A percentile compares a stretch with the other conserved stretches of the same genome.
Conservation (phyloP, 1,140 invertebrate genomes). For the Leptopilina clavipes region DNA sequence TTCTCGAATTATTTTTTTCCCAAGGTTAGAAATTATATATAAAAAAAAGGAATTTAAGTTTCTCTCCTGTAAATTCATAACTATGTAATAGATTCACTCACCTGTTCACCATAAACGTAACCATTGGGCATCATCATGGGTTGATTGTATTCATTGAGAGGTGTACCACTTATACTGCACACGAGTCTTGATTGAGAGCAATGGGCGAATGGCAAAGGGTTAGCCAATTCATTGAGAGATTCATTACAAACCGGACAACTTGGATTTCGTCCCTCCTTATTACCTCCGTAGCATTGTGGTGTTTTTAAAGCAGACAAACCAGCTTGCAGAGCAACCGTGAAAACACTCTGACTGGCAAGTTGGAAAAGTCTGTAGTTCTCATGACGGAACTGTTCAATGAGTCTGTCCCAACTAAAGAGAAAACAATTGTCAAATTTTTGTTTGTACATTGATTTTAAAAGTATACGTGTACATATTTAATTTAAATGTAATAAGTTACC, state of each 20-base stretch:
- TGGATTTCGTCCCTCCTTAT: constrained; percentile 81
- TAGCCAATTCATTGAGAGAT: constrained; percentile 90
- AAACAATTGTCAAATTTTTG: no score
- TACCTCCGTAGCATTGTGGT: constrained; percentile 86
- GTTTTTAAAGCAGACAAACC: constrained; percentile 97
- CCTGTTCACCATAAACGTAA: constrained; percentile 97
- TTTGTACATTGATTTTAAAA: no score
- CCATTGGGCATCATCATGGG: constrained; percentile 99
- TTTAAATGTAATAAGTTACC: constrained; percentile 55
- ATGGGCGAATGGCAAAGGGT: constrained; percentile 93
- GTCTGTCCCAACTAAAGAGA: constrained; percentile 82
- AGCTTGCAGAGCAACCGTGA: constrained; percentile 92
- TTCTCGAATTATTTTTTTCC: no score
- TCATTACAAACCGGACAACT: constrained; percentile 96
- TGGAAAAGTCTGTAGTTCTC: constrained; percentile 97
- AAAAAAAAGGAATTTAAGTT: no score
- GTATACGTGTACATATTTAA: no score
- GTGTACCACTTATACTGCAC: constrained; percentile 91
- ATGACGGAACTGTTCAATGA: constrained; percentile 93
- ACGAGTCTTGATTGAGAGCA: constrained; percentile 96
- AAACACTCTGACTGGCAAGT: constrained; percentile 91
- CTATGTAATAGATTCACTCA: constrained; percentile 64
- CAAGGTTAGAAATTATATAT: no score
- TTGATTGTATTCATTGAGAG: constrained; percentile 98
- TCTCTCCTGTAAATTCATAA: no score